Percentiles rank a stretch among this genome's conserved stretches.
Evolutionary conservation across 37 sponge, comb jelly and placozoan species (phyloP).

Genomic region (Cliona cf. orientalis): DNA sequence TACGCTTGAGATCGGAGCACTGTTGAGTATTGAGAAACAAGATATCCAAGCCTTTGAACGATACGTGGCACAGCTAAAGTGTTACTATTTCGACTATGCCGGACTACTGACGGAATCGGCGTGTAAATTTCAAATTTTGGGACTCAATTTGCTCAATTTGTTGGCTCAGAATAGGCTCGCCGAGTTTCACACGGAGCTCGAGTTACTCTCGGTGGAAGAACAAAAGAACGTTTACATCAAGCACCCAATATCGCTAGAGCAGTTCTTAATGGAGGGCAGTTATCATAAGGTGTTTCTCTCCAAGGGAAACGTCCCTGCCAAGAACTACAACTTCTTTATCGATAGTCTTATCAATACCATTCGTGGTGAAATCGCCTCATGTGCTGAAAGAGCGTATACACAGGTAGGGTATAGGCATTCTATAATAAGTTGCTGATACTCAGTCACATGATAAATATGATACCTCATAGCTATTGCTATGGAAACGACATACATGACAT

Average conservation of each 20-base stretch:
- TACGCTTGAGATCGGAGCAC: constrained; percentile 93
- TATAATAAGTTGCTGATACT: background rate
- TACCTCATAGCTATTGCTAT: background rate
- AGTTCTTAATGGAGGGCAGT: constrained; percentile 98
- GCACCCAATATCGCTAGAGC: constrained; percentile 91
- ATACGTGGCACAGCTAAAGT: constrained; percentile 93
- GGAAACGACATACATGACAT: background rate
- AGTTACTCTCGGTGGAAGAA: constrained; percentile 79
- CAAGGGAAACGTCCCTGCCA: constrained; percentile 89
- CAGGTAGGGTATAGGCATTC: constrained; percentile 16
- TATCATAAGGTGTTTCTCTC: constrained; percentile 95
- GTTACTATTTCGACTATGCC: constrained; percentile 92
- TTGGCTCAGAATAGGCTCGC: constrained; percentile 91
- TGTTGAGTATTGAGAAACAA: constrained; percentile 88
- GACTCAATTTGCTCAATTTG: constrained; percentile 89
- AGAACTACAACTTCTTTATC: constrained; percentile 90
- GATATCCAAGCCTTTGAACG: constrained; percentile 91
- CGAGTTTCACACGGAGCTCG: constrained; percentile 98
- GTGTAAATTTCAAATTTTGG: constrained; percentile 86
- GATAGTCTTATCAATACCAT: constrained; percentile 89
- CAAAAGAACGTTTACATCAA: constrained; percentile 87
- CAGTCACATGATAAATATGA: background rate
- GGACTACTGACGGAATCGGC: constrained; percentile 69
- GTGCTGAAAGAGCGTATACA: constrained; percentile 79
- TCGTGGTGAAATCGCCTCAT: constrained; percentile 91